Evolutionary conservation across 2,113 vertebrate species (phyloP).

Genomic region (Laticauda colubrina): DNA sequence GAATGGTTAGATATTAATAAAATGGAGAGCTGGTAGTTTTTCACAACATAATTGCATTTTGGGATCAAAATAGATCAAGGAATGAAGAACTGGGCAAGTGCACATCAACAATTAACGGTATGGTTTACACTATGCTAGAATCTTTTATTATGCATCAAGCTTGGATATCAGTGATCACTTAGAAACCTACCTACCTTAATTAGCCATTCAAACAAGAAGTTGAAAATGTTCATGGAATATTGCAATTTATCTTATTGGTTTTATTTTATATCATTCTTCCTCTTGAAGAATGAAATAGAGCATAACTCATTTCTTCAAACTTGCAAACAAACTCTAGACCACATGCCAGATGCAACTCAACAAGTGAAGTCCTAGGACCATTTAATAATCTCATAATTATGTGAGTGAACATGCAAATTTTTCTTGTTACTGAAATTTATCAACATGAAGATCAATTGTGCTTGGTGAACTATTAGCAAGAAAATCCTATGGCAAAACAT

Average conservation of each 20-base stretch:
- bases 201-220: neutral
- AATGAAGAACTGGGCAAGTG: neutral
- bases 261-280: neutral
- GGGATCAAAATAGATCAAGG: neutral
- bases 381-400: neutral
- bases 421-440: neutral
- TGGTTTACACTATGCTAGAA: neutral
- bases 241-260: neutral
- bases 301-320: neutral
- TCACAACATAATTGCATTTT: neutral
- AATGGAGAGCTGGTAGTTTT: neutral
- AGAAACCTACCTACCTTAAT: neutral
- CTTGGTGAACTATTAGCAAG: neutral
- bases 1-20: neutral
- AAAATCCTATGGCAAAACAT: neutral
- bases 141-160: neutral
- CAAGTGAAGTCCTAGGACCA: neutral
- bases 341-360: neutral
- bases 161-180: neutral
- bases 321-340: neutral
- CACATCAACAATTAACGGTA: neutral
- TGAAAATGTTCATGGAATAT: neutral
- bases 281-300: neutral
- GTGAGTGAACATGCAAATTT: neutral
- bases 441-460: neutral